Evolutionary conservation across 2,113 vertebrate genomes (phyloP).

Genomic region (Clarias magur): DNA sequence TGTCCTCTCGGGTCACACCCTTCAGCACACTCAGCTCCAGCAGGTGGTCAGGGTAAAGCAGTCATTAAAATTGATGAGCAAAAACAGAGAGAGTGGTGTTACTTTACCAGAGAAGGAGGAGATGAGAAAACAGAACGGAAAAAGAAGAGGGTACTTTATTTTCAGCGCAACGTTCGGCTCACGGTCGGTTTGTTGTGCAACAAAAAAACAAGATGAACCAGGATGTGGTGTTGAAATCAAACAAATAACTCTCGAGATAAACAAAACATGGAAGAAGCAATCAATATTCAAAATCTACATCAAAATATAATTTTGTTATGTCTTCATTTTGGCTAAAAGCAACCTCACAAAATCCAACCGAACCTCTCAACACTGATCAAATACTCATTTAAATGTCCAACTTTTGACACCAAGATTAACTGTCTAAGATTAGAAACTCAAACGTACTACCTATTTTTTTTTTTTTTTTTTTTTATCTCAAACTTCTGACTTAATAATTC

Average conservation of each 20-base stretch:
- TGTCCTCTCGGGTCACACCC: constrained; percentile 38
- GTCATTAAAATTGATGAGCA: constrained; percentile 27
- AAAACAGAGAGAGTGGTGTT: not conserved
- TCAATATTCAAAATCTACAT: no score
- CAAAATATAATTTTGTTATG: not conserved
- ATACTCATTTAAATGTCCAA: not conserved
- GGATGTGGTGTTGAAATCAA: not conserved
- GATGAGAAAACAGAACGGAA: not conserved
- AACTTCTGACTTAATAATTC: no score
- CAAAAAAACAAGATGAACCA: not conserved
- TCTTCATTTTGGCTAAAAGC: not conserved
- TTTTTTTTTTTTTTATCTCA: no score
- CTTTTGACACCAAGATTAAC: not conserved
- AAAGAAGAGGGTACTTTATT: not conserved
- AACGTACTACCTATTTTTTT: no score
- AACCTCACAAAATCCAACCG: no score
- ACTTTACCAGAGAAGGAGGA: not conserved
- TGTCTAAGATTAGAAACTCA: no score
- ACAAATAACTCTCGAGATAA: not conserved
- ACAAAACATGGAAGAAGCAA: not conserved
- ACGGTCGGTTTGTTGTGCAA: not conserved
- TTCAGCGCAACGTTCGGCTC: not conserved
- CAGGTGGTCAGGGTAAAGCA: constrained; percentile 37
- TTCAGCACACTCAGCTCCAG: constrained; percentile 28
- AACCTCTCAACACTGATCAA: not conserved